Evolutionary conservation across 1,140 invertebrate genomes (phyloP).

Genomic region (Aphaenogaster floridana): DNA sequence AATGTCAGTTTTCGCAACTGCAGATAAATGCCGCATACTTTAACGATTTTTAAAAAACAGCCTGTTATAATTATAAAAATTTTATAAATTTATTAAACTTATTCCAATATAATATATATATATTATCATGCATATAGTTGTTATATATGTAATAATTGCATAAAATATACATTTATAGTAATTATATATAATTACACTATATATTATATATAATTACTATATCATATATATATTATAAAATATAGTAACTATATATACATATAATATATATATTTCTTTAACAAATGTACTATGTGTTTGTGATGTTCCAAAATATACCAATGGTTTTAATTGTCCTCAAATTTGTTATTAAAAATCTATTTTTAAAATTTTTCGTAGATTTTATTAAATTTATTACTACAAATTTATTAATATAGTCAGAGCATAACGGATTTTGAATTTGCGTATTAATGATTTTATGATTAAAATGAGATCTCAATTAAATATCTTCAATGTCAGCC

Average conservation of each 20-base stretch:
- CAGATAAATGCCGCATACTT: background rate
- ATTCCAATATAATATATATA: background rate
- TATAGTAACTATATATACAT: conserved; percentile 8
- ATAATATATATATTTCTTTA: conserved; percentile 9
- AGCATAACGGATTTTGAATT: background rate
- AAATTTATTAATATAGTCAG: background rate
- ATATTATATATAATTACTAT: background rate
- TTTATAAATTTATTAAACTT: conserved; percentile 30
- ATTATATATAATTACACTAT: background rate
- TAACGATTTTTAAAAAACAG: background rate
- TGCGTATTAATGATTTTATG: background rate
- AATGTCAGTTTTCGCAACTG: conserved; percentile 15
- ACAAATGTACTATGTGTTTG: background rate
- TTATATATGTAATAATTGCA: conserved; percentile 3
- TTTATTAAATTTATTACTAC: conserved; percentile 23
- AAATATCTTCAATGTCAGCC: background rate
- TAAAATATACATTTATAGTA: conserved; percentile 30
- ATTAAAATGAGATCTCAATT: background rate
- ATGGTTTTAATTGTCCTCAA: background rate
- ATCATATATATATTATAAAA: conserved; percentile 8
- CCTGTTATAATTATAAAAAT: background rate
- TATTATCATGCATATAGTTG: conserved; percentile 2
- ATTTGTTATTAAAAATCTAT: conserved; percentile 14
- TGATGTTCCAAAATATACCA: background rate
- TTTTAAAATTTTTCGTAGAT: background rate